Evolutionary conservation across 2,888 invertebrate species (phyloP).

Genomic region (Drosophila nr. perissopoda): DNA sequence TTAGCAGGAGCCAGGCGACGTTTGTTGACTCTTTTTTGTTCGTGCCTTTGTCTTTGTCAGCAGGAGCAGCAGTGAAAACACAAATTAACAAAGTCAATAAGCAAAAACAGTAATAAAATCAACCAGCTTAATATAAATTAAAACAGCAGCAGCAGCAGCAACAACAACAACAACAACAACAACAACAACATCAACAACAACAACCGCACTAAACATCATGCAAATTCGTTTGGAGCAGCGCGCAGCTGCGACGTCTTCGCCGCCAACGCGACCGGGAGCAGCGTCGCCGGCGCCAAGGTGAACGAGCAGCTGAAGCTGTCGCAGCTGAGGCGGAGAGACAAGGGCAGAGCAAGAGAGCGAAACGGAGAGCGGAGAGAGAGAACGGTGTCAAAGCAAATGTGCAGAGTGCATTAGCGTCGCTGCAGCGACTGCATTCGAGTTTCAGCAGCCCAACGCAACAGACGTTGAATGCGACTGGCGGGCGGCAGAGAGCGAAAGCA

Average conservation of each 20-base stretch:
- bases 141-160: slow-evolving; percentile 7
- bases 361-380: slow-evolving; percentile 5
- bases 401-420: slow-evolving; percentile 52
- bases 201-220: slow-evolving; percentile 34
- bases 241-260: slow-evolving; percentile 68
- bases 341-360: slow-evolving; percentile 8
- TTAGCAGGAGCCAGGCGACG: neutral
- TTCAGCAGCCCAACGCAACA: slow-evolving; percentile 60
- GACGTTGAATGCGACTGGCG: slow-evolving; percentile 49
- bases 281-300: slow-evolving; percentile 70
- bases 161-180: neutral
- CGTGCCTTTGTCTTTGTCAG: slow-evolving; percentile 5
- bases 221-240: slow-evolving; percentile 61
- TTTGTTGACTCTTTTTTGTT: neutral
- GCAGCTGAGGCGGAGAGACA: slow-evolving; percentile 4
- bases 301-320: slow-evolving; percentile 50
- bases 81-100: slow-evolving; percentile 2
- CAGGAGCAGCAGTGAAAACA: slow-evolving; percentile 8
- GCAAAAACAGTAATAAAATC: slow-evolving; percentile 19
- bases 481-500: slow-evolving; percentile 44
- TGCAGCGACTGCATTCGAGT: slow-evolving; percentile 71
- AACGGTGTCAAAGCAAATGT: slow-evolving; percentile 44
- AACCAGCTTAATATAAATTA: slow-evolving; percentile 26
- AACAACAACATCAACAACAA: slow-evolving; percentile 3
- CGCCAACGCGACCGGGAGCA: slow-evolving; percentile 40